Evolutionary conservation across 2,888 invertebrate species (phyloP).

Genomic region (Meliscaeva auricollis): DNA sequence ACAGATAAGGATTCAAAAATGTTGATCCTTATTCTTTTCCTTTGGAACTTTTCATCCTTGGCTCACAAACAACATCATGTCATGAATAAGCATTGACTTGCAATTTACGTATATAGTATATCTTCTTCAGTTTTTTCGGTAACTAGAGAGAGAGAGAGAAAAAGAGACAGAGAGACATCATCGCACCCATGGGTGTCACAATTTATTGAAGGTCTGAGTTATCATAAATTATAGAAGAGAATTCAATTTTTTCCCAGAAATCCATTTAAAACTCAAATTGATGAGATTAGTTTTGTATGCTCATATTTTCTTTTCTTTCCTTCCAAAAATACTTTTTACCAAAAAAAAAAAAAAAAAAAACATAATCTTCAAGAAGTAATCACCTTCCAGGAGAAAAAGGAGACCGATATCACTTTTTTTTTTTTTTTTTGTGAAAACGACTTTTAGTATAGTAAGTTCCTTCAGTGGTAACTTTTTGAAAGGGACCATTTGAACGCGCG

Average conservation of each 20-base stretch:
- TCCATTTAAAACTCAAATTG: constrained; percentile 52
- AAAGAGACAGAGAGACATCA: constrained; percentile 7
- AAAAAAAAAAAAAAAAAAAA: neutral
- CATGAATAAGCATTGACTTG: constrained; percentile 51
- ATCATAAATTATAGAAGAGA: constrained; percentile 51
- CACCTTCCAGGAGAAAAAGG: neutral
- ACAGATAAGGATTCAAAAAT: constrained; percentile 62
- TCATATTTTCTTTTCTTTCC: neutral
- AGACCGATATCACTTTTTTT: neutral
- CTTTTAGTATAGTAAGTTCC: neutral
- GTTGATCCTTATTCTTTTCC: constrained; percentile 43
- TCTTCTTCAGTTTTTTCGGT: constrained; percentile 16
- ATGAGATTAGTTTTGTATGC: constrained; percentile 45
- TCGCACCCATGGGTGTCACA: constrained; percentile 28
- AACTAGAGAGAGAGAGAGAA: neutral
- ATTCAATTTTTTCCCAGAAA: constrained; percentile 52
- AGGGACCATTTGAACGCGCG: constrained; percentile 7
- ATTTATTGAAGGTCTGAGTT: constrained; percentile 41
- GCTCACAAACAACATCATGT: constrained; percentile 32
- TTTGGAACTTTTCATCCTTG: constrained; percentile 28
- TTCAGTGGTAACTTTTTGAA: neutral
- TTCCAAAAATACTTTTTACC: too few relatives aligned
- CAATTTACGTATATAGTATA: constrained; percentile 21
- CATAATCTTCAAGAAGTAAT: constrained; percentile 5
- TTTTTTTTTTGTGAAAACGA: neutral